A percentile compares a stretch with the other conserved stretches of the same genome.
These are phyloP conservation scores for Crenuchus spilurus DNA, from an alignment of 2,797 vertebrate species.

Conservation along the genomic window DNA sequence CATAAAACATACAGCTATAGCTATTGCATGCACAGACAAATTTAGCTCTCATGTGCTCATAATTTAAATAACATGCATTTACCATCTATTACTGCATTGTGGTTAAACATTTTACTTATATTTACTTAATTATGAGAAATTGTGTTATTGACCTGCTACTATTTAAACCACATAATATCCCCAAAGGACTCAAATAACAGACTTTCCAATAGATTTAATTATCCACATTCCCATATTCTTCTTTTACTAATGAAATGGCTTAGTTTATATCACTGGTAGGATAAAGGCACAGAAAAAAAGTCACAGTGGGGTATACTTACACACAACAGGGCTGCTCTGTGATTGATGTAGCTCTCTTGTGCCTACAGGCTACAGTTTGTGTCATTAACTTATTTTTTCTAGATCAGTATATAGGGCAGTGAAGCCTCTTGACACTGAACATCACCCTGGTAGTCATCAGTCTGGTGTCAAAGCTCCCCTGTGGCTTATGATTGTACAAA, in stretches of 20 bases:
- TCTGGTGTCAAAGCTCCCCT: slow-evolving; percentile 23
- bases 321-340: slow-evolving; percentile 24
- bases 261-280: slow-evolving; percentile 29
- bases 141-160: too few species aligned
- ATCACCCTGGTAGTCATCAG: slow-evolving; percentile 38
- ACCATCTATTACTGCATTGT: too few species aligned
- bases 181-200: not conserved
- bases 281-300: slow-evolving; percentile 34
- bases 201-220: not conserved
- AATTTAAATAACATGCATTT: too few species aligned
- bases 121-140: too few species aligned
- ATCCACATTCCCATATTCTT: not conserved
- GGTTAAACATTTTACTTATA: too few species aligned
- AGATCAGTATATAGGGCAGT: slow-evolving; percentile 48
- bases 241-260: not conserved
- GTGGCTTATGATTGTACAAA: not conserved
- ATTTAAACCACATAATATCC: not conserved
- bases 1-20: too few species aligned
- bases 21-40: too few species aligned
- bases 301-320: slow-evolving; percentile 14
- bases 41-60: too few species aligned
- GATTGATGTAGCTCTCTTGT: slow-evolving; percentile 41
- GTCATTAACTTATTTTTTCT: slow-evolving; percentile 49
- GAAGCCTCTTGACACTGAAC: slow-evolving; percentile 46
- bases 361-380: slow-evolving; percentile 41